Base-by-base conservation (phyloP, 92 coral and sea anemone genomes). In the Parazoanthus swiftii region DNA sequence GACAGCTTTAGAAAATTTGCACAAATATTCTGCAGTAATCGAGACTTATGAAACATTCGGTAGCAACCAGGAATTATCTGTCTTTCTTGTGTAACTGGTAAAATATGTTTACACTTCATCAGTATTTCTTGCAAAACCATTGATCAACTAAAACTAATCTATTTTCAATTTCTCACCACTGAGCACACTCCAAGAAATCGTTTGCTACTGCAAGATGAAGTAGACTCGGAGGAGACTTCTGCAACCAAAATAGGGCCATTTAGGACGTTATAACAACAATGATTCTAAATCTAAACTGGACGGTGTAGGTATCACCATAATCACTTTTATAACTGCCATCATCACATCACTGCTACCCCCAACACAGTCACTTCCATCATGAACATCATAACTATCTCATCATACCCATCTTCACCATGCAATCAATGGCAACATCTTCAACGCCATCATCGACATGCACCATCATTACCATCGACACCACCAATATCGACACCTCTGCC, bases 171-270 rank as follows among this genome's bases (percentile, higher is more conserved):
- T 76, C 92, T 86, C 86, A 91, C 99, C 99, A 97, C 71, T 89
- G 80, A 6, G 94, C 98, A 88, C 98, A 97, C 16, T 95, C 98
- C 36, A 95, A 93, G 74, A 92, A 94, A 72, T 97, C 98, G 54
- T 97, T 97, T 20, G 99, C 99, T 58, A 95, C 93, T 18, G 98
- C 92, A 86, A 97, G 92, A 88, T 94, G 98, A 63, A 94, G 85
- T 18, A 96, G 91, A 72, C 98, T 95, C 59, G 98, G 98, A 16
- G 99, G 97, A 25, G 88, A 86, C 84, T 87, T 89, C 93, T 92
- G 80, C 20, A 70, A 84, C 54, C 39, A 35, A 84, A 44, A 72
- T 5, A 82, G 18, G 23, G 51, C 6, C 23, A 42, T 25, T 29
- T 23, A 54, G 65, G 79, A 35, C 21, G 35, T 70, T 70, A 1